These are phyloP conservation scores for Apostichopus parvimensis DNA, from an alignment of 35 echinoderm and acorn worm species.

Conservation along the genomic window DNA sequence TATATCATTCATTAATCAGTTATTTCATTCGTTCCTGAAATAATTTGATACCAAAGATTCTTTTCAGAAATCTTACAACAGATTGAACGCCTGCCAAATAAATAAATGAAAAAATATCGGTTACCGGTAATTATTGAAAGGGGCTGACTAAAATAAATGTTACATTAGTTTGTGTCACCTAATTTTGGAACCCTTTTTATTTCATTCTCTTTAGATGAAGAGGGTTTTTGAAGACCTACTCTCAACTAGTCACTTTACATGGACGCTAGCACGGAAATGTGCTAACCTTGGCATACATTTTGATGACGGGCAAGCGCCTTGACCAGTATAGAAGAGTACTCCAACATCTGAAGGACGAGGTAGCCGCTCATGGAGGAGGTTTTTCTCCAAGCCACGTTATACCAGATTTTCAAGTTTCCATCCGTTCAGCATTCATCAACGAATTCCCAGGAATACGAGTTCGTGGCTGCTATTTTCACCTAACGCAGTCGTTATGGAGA, in stretches of 20 bases:
- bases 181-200: no score
- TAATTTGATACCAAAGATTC: no score
- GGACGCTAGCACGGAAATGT: not conserved
- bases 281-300: slow-evolving; percentile 1
- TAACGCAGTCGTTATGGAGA: slow-evolving; percentile 1
- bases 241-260: not conserved
- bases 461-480: slow-evolving; percentile 22
- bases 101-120: no score
- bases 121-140: no score
- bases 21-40: no score
- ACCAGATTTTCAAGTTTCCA: not conserved
- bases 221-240: not conserved
- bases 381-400: not conserved
- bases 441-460: slow-evolving; percentile 16
- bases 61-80: no score
- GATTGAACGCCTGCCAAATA: no score
- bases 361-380: not conserved
- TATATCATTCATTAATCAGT: no score
- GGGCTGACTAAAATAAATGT: no score
- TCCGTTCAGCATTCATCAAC: not conserved
- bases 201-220: no score
- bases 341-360: not conserved
- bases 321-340: slow-evolving; percentile 23
- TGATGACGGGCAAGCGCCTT: not conserved
- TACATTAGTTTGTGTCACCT: no score